phyloP scores from a whole-genome alignment of 37 sponge, comb jelly and placozoan species.

The Spongilla lacustris region DNA sequence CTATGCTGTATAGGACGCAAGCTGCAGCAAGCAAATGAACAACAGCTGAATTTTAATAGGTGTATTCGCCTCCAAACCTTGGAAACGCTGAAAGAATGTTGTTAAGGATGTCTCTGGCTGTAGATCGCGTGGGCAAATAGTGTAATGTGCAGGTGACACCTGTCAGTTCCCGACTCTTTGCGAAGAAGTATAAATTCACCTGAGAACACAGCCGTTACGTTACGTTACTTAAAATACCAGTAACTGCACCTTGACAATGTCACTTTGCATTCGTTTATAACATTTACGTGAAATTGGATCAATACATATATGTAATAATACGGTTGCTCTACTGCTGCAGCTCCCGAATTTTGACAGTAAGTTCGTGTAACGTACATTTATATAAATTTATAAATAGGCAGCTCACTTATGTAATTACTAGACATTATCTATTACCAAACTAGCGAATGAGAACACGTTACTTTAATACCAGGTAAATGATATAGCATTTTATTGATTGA shows the following conservation, averaged over 20 bases:
- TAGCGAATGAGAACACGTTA: too few relatives aligned
- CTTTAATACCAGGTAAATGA: too few relatives aligned
- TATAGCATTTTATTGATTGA: too few relatives aligned
- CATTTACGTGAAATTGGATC: too few relatives aligned
- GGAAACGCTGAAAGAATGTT: slow-evolving; percentile 45
- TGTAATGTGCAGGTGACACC: slow-evolving; percentile 26
- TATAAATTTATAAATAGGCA: too few relatives aligned
- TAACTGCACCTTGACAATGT: neutral
- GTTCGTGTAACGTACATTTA: too few relatives aligned
- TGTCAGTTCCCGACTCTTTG: slow-evolving; percentile 77
- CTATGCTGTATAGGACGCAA: slow-evolving; percentile 37
- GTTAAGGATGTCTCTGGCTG: slow-evolving; percentile 45
- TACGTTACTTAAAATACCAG: neutral
- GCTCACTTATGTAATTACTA: too few relatives aligned
- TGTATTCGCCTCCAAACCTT: slow-evolving; percentile 24
- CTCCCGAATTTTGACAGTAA: too few relatives aligned
- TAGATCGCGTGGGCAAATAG: neutral
- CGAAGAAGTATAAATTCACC: slow-evolving; percentile 85
- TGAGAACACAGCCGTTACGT: neutral
- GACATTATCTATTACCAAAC: too few relatives aligned
- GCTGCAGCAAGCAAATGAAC: slow-evolving; percentile 6
- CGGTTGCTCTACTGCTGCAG: too few relatives aligned
- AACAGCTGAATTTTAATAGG: neutral
- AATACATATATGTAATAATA: too few relatives aligned
- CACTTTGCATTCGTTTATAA: neutral